These are phyloP conservation scores for Xanthorhoe designata DNA, from an alignment of 2,888 invertebrate species.

Conservation along the genomic window DNA sequence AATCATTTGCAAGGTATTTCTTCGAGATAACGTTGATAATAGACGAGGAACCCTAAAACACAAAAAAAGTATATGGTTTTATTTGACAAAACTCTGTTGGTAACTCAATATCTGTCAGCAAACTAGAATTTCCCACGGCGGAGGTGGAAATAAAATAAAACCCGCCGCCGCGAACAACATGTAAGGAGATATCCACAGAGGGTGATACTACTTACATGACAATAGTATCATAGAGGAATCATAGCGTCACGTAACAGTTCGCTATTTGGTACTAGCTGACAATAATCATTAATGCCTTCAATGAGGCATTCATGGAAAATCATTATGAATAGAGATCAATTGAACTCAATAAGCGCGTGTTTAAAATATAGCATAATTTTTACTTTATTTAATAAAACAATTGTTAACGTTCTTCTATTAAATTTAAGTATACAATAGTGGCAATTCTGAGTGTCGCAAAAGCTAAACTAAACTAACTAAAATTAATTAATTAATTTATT, in stretches of 20 bases:
- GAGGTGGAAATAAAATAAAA: slow-evolving; percentile 72
- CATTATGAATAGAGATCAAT: no score
- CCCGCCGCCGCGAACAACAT: slow-evolving; percentile 57
- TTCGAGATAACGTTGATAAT: neutral
- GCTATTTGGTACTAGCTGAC: neutral
- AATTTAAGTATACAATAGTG: no score
- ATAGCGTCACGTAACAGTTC: neutral
- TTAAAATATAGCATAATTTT: no score
- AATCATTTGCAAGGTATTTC: neutral
- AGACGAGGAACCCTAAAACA: slow-evolving; percentile 12
- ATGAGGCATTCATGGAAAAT: no score
- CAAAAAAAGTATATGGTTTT: slow-evolving; percentile 64
- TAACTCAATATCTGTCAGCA: slow-evolving; percentile 77
- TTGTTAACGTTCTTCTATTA: no score
- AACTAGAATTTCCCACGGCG: slow-evolving; percentile 72
- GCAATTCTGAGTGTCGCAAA: no score
- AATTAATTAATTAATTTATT: no score
- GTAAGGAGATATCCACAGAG: slow-evolving; percentile 53
- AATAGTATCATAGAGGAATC: neutral
- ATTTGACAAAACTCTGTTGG: slow-evolving; percentile 66
- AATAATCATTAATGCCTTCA: no score
- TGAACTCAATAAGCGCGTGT: no score
- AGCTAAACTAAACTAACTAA: no score
- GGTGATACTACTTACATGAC: slow-evolving; percentile 17
- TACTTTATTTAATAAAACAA: no score